Evolutionary conservation across 2,113 vertebrate genomes (phyloP), one percentile per base, ranked within the genome.

Genomic region (Thalassoma bifasciatum): DNA sequence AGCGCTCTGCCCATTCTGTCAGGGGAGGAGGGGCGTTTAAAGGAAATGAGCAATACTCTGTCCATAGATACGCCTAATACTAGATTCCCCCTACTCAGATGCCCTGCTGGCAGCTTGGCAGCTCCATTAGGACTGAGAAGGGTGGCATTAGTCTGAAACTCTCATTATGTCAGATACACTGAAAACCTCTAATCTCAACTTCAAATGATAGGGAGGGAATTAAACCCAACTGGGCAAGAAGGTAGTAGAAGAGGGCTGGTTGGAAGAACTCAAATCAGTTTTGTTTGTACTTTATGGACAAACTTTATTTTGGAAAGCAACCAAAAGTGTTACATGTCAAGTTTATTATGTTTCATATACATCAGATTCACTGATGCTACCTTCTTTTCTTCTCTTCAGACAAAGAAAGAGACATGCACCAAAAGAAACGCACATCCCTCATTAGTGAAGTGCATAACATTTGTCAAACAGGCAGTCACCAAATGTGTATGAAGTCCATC

Each of bases 121-220:
- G 84, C 52, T 72, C 68, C 57, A 84, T 82, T 80, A 78, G 80
- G 72, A 75, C 84, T 46, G 76, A 83, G 72, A 86, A 71, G 84
- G 89, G 86, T 83, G 89, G 88, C 82, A 86, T 88, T 91, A 89
- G 90, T 85, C 86, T 90, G 77, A 83, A 88, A 87, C 85, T 83
- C 88, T 85, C 85, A 91, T 92, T 86, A 88, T 92, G 86, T 86
- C 77, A 84, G 67, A 85, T 53, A 67, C 51, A 65, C 26, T 88
- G 86, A 93, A 93, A 92, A 83, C 85, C 88, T 76, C 73, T 88
- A 89, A 92, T 93, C 82, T 79, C 71, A 70, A 40, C 67, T 70
- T 50, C 50, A 76, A 85, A 80, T 84, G 68, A 86, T 81, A 82
- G 75, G 83, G 82, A 58, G 76, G 42, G 72, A 84, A 82, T 81